Base-by-base conservation (phyloP, 2,888 invertebrate genomes). In the Chrysopilus asiliformis region DNA sequence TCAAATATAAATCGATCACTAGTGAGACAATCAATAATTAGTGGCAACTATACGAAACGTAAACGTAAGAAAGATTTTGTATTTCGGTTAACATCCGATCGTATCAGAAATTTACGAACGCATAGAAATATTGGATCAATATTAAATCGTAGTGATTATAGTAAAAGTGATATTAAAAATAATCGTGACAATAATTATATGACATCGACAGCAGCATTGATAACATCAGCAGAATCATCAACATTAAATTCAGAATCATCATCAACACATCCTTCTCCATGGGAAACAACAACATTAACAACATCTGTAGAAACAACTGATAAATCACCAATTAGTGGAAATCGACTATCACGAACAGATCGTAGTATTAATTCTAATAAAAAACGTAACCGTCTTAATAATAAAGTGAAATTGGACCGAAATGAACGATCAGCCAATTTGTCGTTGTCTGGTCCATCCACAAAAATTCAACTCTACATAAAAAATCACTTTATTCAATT, bases 381-480 rank as follows among this genome's bases (percentile, higher is more conserved):
- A 32, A 17, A 33, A 16, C n/a, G 34, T 38, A 59, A 58, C 57
- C 49, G 57, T 53, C 58, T 53, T 49, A 38, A 40, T 38, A 49
- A 44, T 45, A 57, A 58, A 51, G n/a, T n/a, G n/a, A n/a, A n/a
- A n/a, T 53, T 62, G 49, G 64, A 63, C 53, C 61, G 64, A 34
- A 63, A 62, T 45, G 64, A 82, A 65, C 76, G 84, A 57, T 79
- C 79, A 56, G 79, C 83, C 53, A 80, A 80, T 67, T 70, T 83
- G 57, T 80, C 81, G 56, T 76, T 82, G 59, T 78, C 79, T 51
- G 82, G 83, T 60, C 75, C 79, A 42, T 74, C 76, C 47, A 71
- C 83, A 53, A 82, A 80, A 58, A 82, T 85, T 56, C 80, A 80
- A 67, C 73, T 86, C 72, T 82, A 77, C 69, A 77, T 86, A 65